phyloP scores from a whole-genome alignment of 2,888 invertebrate genomes.

The Liposcelis brunnea region DNA sequence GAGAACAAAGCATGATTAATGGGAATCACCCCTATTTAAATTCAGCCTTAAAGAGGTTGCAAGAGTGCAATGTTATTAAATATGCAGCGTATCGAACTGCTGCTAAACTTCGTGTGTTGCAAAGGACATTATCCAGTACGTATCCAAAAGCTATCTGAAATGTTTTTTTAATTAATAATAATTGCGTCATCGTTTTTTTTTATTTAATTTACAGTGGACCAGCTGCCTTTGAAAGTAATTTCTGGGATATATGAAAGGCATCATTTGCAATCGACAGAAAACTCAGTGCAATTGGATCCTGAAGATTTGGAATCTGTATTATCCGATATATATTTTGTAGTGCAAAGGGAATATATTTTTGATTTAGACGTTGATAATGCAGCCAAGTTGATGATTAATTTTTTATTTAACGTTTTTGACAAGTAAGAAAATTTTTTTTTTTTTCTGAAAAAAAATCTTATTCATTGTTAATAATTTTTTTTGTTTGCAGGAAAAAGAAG shows the following conservation, averaged over 20 bases:
- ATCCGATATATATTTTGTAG: constrained; percentile 55
- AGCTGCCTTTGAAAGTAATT: constrained; percentile 36
- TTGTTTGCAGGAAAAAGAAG: constrained; percentile 27
- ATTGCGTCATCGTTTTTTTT: constrained; percentile 9
- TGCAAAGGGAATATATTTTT: constrained; percentile 44
- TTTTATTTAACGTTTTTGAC: constrained; percentile 49
- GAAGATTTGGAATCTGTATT: constrained; percentile 53
- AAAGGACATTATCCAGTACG: constrained; percentile 47
- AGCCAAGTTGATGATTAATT: constrained; percentile 45
- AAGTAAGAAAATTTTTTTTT: constrained; percentile 29
- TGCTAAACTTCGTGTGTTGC: constrained; percentile 46
- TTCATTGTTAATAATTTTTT: neutral
- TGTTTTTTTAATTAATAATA: constrained; percentile 13
- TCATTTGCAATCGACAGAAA: constrained; percentile 48
- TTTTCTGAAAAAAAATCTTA: constrained; percentile 5
- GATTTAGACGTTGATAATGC: constrained; percentile 38
- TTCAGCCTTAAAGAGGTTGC: constrained; percentile 30
- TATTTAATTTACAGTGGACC: constrained; percentile 27
- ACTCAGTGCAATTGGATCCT: constrained; percentile 44
- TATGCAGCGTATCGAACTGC: constrained; percentile 63
- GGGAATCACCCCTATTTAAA: constrained; percentile 20
- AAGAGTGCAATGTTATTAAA: constrained; percentile 49
- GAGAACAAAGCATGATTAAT: no score
- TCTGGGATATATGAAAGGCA: constrained; percentile 54
- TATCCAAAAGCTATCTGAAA: constrained; percentile 17